Conservation (phyloP, 1,140 invertebrate genomes). For the Odontomachus brunneus region DNA sequence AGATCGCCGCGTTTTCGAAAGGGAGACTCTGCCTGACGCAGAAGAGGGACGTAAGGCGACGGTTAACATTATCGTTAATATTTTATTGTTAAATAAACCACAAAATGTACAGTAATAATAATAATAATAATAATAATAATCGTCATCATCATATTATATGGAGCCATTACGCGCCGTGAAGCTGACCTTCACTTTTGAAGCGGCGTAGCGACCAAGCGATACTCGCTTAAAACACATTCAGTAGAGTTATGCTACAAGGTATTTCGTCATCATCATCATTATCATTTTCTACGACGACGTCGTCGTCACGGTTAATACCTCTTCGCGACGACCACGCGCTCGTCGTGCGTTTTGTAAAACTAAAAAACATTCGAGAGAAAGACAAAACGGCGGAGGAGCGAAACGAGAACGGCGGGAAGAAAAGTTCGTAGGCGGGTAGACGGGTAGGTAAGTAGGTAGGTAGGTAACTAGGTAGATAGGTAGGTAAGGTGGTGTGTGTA, state of each 20-base stretch:
- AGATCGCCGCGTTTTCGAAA: no score
- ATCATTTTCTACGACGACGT: conserved; percentile 52
- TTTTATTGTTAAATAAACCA: conserved; percentile 86
- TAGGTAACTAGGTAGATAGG: background rate
- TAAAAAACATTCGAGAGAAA: conserved; percentile 69
- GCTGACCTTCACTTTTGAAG: conserved; percentile 7
- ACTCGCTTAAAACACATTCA: conserved; percentile 84
- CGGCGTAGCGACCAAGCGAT: conserved; percentile 75
- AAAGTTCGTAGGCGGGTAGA: conserved; percentile 8
- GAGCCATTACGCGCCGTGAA: conserved; percentile 63
- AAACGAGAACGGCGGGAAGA: conserved; percentile 54
- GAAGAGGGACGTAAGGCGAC: background rate
- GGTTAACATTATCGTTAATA: conserved; percentile 82
- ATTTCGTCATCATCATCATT: conserved; percentile 63
- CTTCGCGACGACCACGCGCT: background rate
- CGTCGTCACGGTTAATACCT: conserved; percentile 28
- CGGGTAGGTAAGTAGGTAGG: conserved; percentile 6
- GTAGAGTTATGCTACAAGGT: conserved; percentile 82
- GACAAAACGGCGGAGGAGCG: conserved; percentile 64
- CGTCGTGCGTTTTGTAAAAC: conserved; percentile 62
- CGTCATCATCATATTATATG: conserved; percentile 78
- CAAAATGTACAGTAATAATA: conserved; percentile 85
- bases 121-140: conserved; percentile 63
- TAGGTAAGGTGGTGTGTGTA: conserved; percentile 15
- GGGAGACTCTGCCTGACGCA: no score